These are phyloP conservation scores for Pycnonotus jocosus DNA, from an alignment of 2,113 vertebrate species.

Conservation along the genomic window DNA sequence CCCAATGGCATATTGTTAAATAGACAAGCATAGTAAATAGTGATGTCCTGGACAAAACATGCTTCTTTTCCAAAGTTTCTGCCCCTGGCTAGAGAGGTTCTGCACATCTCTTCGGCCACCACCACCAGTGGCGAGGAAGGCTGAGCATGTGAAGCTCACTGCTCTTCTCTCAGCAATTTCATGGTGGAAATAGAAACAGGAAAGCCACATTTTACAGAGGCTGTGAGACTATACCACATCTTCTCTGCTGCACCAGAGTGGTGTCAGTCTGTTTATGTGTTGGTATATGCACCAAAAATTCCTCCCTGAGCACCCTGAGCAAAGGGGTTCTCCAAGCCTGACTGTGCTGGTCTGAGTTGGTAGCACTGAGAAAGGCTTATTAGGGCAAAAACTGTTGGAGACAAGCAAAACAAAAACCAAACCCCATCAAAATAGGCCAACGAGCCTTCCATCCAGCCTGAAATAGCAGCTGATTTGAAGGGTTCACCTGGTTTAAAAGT, in stretches of 20 bases:
- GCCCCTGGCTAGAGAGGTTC: neutral
- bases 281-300: rapidly evolving
- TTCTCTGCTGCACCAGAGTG: neutral
- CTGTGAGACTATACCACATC: neutral
- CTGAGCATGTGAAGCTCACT: rapidly evolving
- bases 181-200: neutral
- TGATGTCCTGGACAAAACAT: neutral
- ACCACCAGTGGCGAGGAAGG: rapidly evolving
- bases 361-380: neutral
- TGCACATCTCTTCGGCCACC: neutral
- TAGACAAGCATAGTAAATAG: neutral
- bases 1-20: neutral
- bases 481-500: rapidly evolving
- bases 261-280: rapidly evolving
- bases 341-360: no score
- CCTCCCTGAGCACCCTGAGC: rapidly evolving
- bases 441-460: neutral
- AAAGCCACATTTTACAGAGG: neutral
- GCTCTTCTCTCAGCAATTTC: rapidly evolving
- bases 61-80: neutral
- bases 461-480: neutral
- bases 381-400: neutral
- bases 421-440: rapidly evolving
- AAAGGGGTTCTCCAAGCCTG: neutral
- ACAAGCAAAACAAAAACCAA: neutral